Evolutionary conservation across 2,113 vertebrate genomes (phyloP).

Genomic region (Axis porcinus): DNA sequence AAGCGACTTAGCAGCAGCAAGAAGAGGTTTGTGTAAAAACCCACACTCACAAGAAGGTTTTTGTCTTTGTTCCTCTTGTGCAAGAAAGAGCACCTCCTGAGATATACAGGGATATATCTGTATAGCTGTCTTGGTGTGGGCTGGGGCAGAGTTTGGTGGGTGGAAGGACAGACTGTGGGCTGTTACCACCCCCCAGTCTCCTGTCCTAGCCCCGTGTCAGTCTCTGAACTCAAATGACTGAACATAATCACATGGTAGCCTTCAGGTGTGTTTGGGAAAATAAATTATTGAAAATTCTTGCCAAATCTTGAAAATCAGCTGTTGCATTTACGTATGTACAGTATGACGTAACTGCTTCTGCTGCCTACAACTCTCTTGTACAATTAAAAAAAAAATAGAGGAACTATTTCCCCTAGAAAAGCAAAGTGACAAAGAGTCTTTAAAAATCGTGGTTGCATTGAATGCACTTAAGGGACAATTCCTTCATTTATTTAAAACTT

Average conservation of each 20-base stretch:
- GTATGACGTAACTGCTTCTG: neutral
- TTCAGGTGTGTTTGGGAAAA: neutral
- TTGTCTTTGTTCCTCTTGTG: neutral
- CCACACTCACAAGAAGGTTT: neutral
- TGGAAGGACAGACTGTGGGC: neutral
- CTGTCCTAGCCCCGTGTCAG: neutral
- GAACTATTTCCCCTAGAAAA: neutral
- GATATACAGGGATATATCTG: neutral
- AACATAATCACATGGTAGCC: neutral
- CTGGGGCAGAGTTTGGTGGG: neutral
- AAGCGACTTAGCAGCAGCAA: neutral
- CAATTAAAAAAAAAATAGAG: neutral
- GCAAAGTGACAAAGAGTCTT: neutral
- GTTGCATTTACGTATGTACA: neutral
- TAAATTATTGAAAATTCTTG: neutral
- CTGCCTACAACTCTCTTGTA: neutral
- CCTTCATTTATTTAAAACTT: slow-evolving; percentile 7
- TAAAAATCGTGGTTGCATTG: neutral
- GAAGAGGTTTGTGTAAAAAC: neutral
- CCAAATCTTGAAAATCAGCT: slow-evolving; percentile 1
- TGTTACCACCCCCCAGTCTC: neutral
- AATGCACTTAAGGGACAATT: neutral
- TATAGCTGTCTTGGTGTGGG: neutral
- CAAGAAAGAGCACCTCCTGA: neutral
- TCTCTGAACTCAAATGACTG: neutral